Conservation (phyloP, 2,888 invertebrate species). For the Ormyrus nitidulus region DNA sequence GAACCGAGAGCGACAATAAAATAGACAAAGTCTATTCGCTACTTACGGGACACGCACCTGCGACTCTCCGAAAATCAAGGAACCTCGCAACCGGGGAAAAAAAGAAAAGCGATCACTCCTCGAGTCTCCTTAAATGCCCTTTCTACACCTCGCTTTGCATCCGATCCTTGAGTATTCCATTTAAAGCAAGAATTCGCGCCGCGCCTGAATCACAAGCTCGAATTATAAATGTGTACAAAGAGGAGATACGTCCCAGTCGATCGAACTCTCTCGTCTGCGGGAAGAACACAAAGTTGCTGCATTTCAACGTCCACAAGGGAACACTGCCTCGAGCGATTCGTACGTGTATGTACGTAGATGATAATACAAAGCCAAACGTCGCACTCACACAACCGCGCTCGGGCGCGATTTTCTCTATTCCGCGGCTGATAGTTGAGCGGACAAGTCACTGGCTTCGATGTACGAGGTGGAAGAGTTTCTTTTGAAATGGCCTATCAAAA, state of each 20-base stretch:
- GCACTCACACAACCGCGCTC: no score
- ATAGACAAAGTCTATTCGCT: no score
- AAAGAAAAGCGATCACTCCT: not conserved
- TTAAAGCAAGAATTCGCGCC: not conserved
- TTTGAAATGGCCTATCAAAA: no score
- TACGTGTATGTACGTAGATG: no score
- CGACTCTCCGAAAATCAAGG: not conserved
- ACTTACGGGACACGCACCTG: not conserved
- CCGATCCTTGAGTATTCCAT: not conserved
- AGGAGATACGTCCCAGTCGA: not conserved
- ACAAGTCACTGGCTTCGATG: no score
- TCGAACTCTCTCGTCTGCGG: not conserved
- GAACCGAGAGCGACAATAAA: no score
- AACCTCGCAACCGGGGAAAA: not conserved
- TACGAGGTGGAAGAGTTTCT: no score
- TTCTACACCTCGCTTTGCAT: not conserved
- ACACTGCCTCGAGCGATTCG: no score
- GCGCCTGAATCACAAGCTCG: not conserved
- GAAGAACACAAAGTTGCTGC: not conserved
- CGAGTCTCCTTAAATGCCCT: not conserved
- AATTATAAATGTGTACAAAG: not conserved
- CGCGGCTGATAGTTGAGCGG: no score
- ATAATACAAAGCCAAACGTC: no score
- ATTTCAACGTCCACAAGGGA: not conserved
- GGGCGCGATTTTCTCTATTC: no score